Base-by-base conservation (phyloP, 1,140 invertebrate species). In the Trichonephila clavipes region DNA sequence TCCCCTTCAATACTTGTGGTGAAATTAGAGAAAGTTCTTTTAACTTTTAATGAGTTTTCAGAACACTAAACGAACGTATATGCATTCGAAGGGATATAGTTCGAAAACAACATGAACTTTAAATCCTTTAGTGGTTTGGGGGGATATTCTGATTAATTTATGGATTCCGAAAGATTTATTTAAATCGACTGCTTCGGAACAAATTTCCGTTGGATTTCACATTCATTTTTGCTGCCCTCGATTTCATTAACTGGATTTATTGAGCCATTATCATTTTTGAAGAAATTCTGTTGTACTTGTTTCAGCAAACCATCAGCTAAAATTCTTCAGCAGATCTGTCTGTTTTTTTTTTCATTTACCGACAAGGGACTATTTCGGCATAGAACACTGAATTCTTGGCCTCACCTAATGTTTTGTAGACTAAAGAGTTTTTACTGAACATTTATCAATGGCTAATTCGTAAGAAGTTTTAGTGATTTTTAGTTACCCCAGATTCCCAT, bases 21-120 rank as follows among this genome's bases (percentile, higher is more conserved):
- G 64, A 72, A 92, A 87, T 92, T 87, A 92, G 66, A 72, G 91
- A 64, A 87, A 92, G 82, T 92, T 92, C 82, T 19, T 72, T 92
- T 72, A 87, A 58, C 44, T 61, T 51, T 87, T 92, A 92, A 92
- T 92, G 91, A 92, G 58, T 85, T 85, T 85, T 83, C 21, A 44
- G 59, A 28, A 61, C 59, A 34, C 59, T 87, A 87, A 62, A 87
- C 28, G 58, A 10, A 66, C 10, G 40, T 66, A 58, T 72, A 51
- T 88, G 64, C 34, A 51, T 62, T 51, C 40, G 34, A 72, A 72
- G 5, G n/a, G 44, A 64, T 19, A 51, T 40, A 77, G 72, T 18
- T 77, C 62, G 2, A 77, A 69, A 77, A 77, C 34, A 77, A 34
- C 51, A 16, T 10, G 3, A 34, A 34, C 14, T 40, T 40, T 40